Percentiles rank a stretch among this genome's conserved stretches.
These are phyloP conservation scores for Cerastoderma edule DNA, from an alignment of 2,888 invertebrate genomes.

Conservation along the genomic window DNA sequence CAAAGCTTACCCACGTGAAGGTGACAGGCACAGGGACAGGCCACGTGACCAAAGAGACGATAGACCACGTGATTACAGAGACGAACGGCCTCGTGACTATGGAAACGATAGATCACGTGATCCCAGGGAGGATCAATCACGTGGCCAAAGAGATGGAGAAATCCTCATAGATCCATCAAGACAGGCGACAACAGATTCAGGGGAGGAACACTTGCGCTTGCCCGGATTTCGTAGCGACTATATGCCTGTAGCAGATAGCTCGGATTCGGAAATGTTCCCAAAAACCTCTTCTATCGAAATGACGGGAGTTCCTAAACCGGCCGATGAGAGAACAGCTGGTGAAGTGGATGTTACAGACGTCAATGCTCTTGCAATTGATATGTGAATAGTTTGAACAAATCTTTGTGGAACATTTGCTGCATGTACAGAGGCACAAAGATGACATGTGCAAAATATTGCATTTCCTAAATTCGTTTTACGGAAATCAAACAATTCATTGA, in stretches of 20 bases:
- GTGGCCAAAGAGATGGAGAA: neutral
- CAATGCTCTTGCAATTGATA: too few relatives aligned
- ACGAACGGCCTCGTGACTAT: neutral
- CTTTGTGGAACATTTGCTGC: too few relatives aligned
- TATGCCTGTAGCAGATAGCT: neutral
- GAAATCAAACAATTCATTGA: too few relatives aligned
- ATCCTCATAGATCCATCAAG: neutral
- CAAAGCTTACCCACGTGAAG: too few relatives aligned
- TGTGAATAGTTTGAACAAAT: too few relatives aligned
- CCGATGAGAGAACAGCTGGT: too few relatives aligned
- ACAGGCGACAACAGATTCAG: neutral
- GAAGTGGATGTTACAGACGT: too few relatives aligned
- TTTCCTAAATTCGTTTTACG: too few relatives aligned
- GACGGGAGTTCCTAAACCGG: too few relatives aligned
- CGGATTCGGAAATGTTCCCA: neutral
- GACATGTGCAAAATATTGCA: too few relatives aligned
- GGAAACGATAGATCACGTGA: neutral
- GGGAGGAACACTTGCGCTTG: neutral
- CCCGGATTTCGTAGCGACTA: neutral
- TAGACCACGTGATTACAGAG: neutral
- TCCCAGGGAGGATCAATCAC: neutral
- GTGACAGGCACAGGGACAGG: neutral
- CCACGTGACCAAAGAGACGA: neutral
- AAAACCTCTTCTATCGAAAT: too few relatives aligned
- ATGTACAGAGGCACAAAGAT: too few relatives aligned